Evolutionary conservation across 1,140 invertebrate genomes (phyloP), one percentile per base, ranked within the genome.

Genomic region (Drosophila sp.): DNA sequence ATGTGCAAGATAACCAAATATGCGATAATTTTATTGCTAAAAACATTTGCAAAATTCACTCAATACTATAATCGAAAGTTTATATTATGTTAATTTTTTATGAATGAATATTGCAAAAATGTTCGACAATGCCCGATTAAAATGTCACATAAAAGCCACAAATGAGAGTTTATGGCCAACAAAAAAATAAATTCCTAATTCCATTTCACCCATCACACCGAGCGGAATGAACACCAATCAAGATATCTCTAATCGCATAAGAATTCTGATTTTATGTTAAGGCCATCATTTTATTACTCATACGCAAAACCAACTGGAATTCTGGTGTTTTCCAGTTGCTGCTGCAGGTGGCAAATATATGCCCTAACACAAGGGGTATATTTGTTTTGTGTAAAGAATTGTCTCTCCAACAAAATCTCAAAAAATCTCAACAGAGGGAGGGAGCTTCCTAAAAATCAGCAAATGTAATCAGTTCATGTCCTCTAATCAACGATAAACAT

Each of bases 201-300:
- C n/a, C 60, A 38, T 33, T 41, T 10, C 47, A 66, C 44, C 77
- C 69, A 64, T 66, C 73, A 81, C 66, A 66, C 70, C 69, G 50
- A 64, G 29, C 54, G 47, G 1, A 64, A 62, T 60, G 57, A 54
- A 38, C 55, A 35, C 62, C 27, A 71, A 66, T 66, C 74, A 60
- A 60, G 66, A 77, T 66, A 60, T 58, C 56, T 58, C 32, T 38
- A 58, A 58, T 33, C 56, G 56, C 73, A 70, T 76, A 76, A 76
- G 73, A 64, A 70, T 70, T 64, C 47, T 41, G 60, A 78, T 68
- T 87, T 83, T 77, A 87, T 76, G 79, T 73, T 66, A 72, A 66
- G 57, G 25, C 69, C 55, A 47, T 62, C 66, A 71, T 83, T 87
- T 87, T 77, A 87, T 83, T 76, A 63, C 73, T 54, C 32, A 60